A percentile compares a stretch with the other conserved stretches of the same genome.
Evolutionary conservation across 2,113 vertebrate species (phyloP).

Genomic region (Hippocampus comes): DNA sequence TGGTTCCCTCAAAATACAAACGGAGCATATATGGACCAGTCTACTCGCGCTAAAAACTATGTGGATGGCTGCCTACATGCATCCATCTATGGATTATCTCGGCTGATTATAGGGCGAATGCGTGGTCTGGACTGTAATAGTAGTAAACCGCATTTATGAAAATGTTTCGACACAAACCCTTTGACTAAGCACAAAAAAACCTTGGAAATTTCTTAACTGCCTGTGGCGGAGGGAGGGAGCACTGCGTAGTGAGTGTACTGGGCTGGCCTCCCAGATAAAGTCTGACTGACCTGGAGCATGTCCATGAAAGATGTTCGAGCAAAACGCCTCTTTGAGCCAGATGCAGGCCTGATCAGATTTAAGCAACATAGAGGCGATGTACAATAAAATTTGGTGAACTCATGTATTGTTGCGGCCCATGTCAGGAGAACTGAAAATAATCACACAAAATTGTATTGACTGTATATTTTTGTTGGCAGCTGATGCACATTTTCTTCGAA

Average conservation of each 20-base stretch:
- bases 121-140: background rate
- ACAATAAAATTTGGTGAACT: background rate
- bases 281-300: background rate
- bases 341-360: background rate
- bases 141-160: background rate
- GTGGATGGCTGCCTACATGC: constrained; percentile 18
- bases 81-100: constrained; percentile 7
- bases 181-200: background rate
- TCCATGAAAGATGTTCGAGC: background rate
- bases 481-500: background rate
- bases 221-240: background rate
- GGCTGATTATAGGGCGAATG: no score
- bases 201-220: background rate
- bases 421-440: background rate
- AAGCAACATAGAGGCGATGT: background rate
- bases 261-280: constrained; percentile 5
- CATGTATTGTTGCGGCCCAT: background rate
- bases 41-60: constrained; percentile 40
- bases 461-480: background rate
- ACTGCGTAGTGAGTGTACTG: background rate
- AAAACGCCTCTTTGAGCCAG: background rate
- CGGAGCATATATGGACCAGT: constrained; percentile 24
- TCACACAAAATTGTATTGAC: background rate
- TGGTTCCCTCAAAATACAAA: constrained; percentile 42
- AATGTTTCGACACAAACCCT: background rate